Evolutionary conservation across 1,140 invertebrate genomes (phyloP).

Genomic region (Drosophila kohkoa): DNA sequence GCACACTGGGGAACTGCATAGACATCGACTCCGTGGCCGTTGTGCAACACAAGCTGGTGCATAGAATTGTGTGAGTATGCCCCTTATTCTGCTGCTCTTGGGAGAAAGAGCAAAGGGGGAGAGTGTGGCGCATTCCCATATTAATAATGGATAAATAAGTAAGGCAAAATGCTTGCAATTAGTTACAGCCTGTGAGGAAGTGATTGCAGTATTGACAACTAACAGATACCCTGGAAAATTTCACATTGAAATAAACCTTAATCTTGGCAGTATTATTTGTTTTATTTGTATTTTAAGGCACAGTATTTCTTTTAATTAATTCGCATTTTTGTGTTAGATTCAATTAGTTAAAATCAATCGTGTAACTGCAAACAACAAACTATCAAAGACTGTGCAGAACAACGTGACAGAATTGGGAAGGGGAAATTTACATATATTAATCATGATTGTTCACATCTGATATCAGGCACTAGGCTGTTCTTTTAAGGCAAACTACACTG

Average conservation of each 20-base stretch:
- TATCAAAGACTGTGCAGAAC: neutral
- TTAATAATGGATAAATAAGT: constrained; percentile 70
- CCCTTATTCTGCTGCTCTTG: neutral
- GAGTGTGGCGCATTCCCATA: constrained; percentile 16
- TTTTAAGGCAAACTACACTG: neutral
- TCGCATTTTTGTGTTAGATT: too few relatives aligned
- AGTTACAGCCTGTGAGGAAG: constrained; percentile 18
- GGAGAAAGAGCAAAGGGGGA: neutral
- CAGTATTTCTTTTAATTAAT: too few relatives aligned
- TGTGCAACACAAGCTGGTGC: constrained; percentile 84
- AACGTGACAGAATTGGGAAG: neutral
- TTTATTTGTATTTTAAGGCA: too few relatives aligned
- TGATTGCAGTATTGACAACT: neutral
- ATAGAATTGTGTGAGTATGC: constrained; percentile 78
- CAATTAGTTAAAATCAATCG: too few relatives aligned
- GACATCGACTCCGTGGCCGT: constrained; percentile 82
- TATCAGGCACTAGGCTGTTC: neutral
- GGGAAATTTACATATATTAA: neutral
- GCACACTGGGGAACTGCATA: constrained; percentile 84
- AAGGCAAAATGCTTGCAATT: constrained; percentile 54
- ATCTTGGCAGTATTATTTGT: too few relatives aligned
- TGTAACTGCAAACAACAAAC: too few relatives aligned
- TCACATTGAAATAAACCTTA: too few relatives aligned
- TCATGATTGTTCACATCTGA: neutral
- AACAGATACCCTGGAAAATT: constrained; percentile 14